A percentile compares a stretch with the other conserved stretches of the same genome.
Evolutionary conservation across 2,888 invertebrate species (phyloP).

Genomic region (Barypeithes pellucidus): DNA sequence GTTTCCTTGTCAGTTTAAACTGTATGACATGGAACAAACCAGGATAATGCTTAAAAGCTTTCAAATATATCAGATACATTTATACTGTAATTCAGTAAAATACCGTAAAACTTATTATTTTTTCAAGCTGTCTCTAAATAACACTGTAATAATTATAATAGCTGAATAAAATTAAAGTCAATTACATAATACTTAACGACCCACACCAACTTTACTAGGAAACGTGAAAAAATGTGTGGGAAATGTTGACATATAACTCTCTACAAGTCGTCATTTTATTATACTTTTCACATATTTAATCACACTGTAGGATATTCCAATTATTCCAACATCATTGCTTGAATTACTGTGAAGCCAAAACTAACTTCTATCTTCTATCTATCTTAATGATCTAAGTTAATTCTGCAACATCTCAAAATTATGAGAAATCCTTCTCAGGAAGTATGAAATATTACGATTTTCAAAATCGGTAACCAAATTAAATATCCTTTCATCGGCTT

Average conservation of each 20-base stretch:
- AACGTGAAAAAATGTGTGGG: constrained; percentile 12
- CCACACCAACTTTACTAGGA: constrained; percentile 7
- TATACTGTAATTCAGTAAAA: neutral
- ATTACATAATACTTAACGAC: constrained; percentile 22
- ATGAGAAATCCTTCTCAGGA: too few species aligned
- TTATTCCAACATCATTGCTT: neutral
- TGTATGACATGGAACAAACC: too few species aligned
- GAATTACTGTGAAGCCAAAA: too few species aligned
- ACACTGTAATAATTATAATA: constrained; percentile 3
- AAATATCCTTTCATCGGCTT: too few species aligned
- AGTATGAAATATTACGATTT: too few species aligned
- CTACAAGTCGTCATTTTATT: constrained; percentile 3
- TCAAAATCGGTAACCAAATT: too few species aligned
- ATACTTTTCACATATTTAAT: constrained; percentile 7
- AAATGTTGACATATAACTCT: constrained; percentile 2
- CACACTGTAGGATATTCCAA: neutral
- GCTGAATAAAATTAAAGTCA: constrained; percentile 17
- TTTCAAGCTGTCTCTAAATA: neutral
- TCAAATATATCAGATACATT: too few species aligned
- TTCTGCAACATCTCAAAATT: too few species aligned
- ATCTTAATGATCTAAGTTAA: too few species aligned
- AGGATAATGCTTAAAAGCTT: too few species aligned
- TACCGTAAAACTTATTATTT: neutral
- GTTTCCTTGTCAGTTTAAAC: too few species aligned
- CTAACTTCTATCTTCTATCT: too few species aligned